Evolutionary conservation across 2,888 invertebrate species (phyloP).

Genomic region (Nephrotoma flavescens): DNA sequence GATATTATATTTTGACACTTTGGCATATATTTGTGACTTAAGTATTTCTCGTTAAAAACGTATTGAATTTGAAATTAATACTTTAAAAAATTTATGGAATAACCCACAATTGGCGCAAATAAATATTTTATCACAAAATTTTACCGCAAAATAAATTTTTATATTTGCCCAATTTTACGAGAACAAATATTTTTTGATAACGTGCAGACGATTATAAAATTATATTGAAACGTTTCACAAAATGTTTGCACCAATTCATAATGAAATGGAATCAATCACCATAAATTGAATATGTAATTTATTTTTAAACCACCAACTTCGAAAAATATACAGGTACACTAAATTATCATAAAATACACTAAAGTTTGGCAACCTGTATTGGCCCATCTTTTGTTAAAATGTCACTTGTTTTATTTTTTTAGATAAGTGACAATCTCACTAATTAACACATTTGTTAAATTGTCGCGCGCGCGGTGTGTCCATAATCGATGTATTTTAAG

Average conservation of each 20-base stretch:
- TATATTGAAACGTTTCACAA: no score
- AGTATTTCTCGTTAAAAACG: no score
- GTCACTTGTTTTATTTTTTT: background rate
- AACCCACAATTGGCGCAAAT: background rate
- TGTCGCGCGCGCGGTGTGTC: background rate
- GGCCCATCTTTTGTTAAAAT: background rate
- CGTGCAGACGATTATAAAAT: background rate
- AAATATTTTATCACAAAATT: background rate
- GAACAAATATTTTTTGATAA: background rate
- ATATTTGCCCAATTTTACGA: background rate
- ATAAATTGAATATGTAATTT: background rate
- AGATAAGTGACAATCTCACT: background rate
- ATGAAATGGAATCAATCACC: background rate
- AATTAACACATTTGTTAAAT: background rate
- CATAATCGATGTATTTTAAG: background rate
- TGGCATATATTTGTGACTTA: no score
- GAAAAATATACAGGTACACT: background rate
- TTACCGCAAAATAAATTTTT: background rate
- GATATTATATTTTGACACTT: no score
- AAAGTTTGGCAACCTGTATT: background rate
- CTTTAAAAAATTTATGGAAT: background rate
- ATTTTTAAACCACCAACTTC: background rate
- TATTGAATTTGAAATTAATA: no score
- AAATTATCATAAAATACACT: background rate
- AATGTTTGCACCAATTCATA: background rate